Evolutionary conservation across 2,113 vertebrate genomes (phyloP).

Genomic region (Gallinago undulata): DNA sequence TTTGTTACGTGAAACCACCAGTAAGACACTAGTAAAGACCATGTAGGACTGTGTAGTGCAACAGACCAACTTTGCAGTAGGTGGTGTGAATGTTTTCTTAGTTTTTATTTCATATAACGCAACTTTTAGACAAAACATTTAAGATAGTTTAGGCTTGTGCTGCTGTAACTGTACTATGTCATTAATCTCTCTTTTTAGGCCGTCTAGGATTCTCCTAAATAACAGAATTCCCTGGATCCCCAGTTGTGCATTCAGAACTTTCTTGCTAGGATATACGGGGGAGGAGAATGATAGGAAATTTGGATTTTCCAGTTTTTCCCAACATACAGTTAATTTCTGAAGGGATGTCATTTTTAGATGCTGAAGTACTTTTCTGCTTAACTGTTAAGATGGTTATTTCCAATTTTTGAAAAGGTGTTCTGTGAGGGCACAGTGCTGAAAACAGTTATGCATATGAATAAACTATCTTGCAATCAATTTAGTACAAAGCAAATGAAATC

Average conservation of each 20-base stretch:
- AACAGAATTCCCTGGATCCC: background rate
- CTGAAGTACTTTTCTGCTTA: background rate
- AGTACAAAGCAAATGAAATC: background rate
- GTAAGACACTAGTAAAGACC: background rate
- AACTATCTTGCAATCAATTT: background rate
- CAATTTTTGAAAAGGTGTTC: background rate
- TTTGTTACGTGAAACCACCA: background rate
- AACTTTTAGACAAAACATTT: background rate
- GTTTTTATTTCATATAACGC: background rate
- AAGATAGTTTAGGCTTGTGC: background rate
- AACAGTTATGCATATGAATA: background rate
- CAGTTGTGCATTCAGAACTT: background rate
- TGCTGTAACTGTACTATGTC: background rate
- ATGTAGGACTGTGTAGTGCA: background rate
- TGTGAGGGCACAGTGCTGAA: background rate
- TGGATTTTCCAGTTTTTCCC: background rate
- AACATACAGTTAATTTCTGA: background rate
- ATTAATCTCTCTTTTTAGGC: background rate
- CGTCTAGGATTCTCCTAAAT: background rate
- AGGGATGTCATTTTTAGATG: background rate
- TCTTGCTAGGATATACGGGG: background rate
- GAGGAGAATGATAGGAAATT: background rate
- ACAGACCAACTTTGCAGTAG: background rate
- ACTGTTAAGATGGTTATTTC: background rate
- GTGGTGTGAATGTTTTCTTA: background rate